Evolutionary conservation across 2,113 vertebrate genomes (phyloP), one percentile per base, ranked within the genome.

Genomic region (Heliornis fulica): DNA sequence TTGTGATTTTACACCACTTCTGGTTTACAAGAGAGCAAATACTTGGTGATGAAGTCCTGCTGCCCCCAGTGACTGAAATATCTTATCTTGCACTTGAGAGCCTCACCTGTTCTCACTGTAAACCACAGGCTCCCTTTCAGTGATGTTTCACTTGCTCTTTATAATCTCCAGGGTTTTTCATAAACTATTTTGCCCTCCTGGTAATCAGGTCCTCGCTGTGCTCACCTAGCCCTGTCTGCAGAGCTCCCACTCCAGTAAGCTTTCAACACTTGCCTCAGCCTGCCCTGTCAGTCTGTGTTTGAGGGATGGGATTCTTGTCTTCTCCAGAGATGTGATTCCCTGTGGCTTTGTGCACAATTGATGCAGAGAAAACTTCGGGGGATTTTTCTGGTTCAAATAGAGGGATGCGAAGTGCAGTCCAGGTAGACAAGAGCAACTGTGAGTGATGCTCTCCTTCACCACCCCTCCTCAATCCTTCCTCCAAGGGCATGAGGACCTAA

Each of bases 251-350:
- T 17, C 43, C 40, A 14, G 15, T 11, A 13, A 61, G 17, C 10
- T 78, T 78, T 29, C 32, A 41, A 4, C 7, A 3, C 4, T 1
- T 3, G 3, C 17, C 17, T 53, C 4, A 3, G 17, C 51, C 69
- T 91, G 34, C 34, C 29, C 46, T 56, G 59, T 1, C 12, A 28
- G 34, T 10, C 29, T 0, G 0, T 54, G 46, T 43, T 46, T 0
- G 0, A 75, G 15, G 56, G 29, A 38, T 0, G 0, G 28, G n/a
- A 50, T n/a, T 3, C 10, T 68, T n/a, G 8, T 46, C 66, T 88
- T 8, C 61, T 69, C 29, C 0, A 5, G 12, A 63, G 23, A 32
- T 7, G 31, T 34, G 7, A 71, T 90, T 82, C 60, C 11, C 53
- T n/a, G 40, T 22, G 45, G 32, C 14, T 70, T 63, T 3, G 0